Base-by-base conservation (phyloP, 2,797 vertebrate genomes). In the Microctenopoma steveboyesi region DNA sequence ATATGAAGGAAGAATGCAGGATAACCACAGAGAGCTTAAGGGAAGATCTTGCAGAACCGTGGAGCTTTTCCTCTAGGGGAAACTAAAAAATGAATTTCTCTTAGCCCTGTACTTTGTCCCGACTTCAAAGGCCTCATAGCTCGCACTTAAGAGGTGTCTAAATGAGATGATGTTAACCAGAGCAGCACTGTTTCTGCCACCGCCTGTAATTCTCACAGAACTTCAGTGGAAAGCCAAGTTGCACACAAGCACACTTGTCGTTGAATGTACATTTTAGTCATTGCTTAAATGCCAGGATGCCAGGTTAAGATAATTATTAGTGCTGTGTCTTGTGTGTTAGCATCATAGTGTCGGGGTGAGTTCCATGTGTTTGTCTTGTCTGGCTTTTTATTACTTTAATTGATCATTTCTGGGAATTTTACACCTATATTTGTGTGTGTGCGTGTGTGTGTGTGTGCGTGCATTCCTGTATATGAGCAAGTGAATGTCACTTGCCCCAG, bases 71-170 rank as follows among this genome's bases (percentile, higher is more conserved):
- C 72, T 76, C 56, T 61, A 69, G 74, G 64, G 68, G 74, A 60
- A 64, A 78, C 76, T 65, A 25, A 50, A 84, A 76, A 86, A 79
- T 71, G 52, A 12, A 76, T 84, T 87, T 89, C 73, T 84, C 18
- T 60, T 14, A 15, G 60, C 75, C 4, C 10, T 42, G 64, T 11
- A 43, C 82, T 86, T 89, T 85, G 75, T 91, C 74, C 78, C 37
- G 69, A 89, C 90, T 89, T 92, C 86, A 91, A 87, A 89, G 85
- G 63, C 57, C 56, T 56, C n/a, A n/a, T 53, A 64, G 78, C 83
- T 82, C 70, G 72, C 68, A 74, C 78, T 87, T 81, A 76, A 62
- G 76, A 84, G 72, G 75, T 70, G 79, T 85, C 69, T 74, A 78
- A 89, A 85, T 82, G 76, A 87, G 74, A 71, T 70, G 81, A 88